Base-by-base conservation (phyloP, 1,140 invertebrate genomes). In the Drosophila serrata region DNA sequence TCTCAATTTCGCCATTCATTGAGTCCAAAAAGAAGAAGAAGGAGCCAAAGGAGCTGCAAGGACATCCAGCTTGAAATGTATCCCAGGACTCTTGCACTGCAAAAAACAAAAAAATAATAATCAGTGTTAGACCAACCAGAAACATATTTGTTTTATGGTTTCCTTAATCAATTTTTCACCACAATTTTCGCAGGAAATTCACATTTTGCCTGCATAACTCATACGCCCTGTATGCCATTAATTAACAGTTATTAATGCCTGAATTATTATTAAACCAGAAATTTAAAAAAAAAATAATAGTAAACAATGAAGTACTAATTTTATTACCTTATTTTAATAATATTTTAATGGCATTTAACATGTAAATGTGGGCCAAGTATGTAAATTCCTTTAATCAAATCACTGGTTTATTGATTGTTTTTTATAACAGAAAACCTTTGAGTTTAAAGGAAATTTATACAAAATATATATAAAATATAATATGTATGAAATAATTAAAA, bases 1-100 rank as follows among this genome's bases (percentile, higher is more conserved):
- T 56, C 58, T 63, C 69, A 63, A 64, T 75, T 75, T 72, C 46
- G 33, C 58, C 40, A 49, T 62, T 75, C 73, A 75, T 65, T 65
- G 69, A 42, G 65, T 53, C 33, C 37, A 11, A 31, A 11, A n/a
- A n/a, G n/a, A 61, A 6, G n/a, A 0, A 4, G n/a, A 13, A 22
- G 19, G 3, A 40, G 60, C 27, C 11, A 31, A 31, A 31, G 24
- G 24, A 37, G 13, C 13, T 37, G 29, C 19, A 33, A 49, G 27
- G 13, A 48, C 35, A 58, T n/a, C 0, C 49, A 24, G n/a, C 17
- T n/a, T 49, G 33, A 43, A 72, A 55, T 49, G 33, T 24, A 67
- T 4, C 31, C 46, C 43, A 45, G 40, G 33, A 9, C 19, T 24
- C 19, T 24, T 24, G 48, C 55, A 64, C 40, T 29, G 55, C 11